Percentiles rank a stretch among this genome's conserved stretches.
Conservation (phyloP, 2,113 vertebrate genomes). For the Dicentrarchus labrax region DNA sequence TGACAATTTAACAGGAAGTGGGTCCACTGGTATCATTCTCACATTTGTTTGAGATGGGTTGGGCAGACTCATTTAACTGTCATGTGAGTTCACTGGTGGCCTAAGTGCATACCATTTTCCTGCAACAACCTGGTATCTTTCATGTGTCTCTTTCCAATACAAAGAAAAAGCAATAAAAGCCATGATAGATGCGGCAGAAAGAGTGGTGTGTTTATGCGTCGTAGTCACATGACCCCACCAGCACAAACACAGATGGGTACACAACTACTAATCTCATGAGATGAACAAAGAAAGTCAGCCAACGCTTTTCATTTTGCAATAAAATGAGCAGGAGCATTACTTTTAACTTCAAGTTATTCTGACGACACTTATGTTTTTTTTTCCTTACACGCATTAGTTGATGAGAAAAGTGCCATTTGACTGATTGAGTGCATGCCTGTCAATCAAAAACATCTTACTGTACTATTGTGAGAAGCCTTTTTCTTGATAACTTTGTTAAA, state of each 20-base stretch:
- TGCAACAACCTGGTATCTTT: not conserved
- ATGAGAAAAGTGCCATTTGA: conserved; percentile 12
- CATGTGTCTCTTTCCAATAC: not conserved
- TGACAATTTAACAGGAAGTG: not conserved
- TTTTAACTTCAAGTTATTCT: conserved; percentile 6
- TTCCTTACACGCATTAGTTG: not conserved
- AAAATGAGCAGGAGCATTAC: conserved; percentile 10
- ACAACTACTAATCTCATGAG: conserved; percentile 7
- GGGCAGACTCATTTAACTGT: not conserved
- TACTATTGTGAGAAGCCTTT: conserved; percentile 18
- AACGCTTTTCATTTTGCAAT: conserved; percentile 26
- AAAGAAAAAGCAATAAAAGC: conserved; percentile 1
- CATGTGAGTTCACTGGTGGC: conserved; percentile 10
- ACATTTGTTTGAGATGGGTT: not conserved
- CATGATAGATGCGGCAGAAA: not conserved
- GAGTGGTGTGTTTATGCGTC: not conserved
- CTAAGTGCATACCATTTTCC: conserved; percentile 21
- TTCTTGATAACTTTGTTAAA: conserved; percentile 23
- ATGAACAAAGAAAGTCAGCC: conserved; percentile 21
- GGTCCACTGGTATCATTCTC: not conserved
- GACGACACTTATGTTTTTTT: conserved; percentile 5
- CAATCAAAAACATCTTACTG: conserved; percentile 30
- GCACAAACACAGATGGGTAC: conserved; percentile 24
- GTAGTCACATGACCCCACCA: conserved; percentile 7
- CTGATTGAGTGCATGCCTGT: conserved; percentile 14